phyloP scores from a whole-genome alignment of 2,888 invertebrate genomes.

The Chymomyza amoena region DNA sequence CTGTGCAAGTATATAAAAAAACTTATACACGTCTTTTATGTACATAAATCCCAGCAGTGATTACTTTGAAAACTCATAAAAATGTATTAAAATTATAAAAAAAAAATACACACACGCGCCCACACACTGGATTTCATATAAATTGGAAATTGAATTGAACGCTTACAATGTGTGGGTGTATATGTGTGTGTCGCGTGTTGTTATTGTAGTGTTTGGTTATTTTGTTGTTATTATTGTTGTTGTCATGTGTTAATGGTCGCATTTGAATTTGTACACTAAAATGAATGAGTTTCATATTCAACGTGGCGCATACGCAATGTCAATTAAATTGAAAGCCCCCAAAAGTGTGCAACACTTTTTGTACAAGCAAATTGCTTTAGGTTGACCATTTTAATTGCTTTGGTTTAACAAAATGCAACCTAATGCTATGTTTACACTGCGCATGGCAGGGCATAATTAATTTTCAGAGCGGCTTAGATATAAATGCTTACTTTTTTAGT shows the following conservation, averaged over 20 bases:
- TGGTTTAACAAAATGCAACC: not conserved
- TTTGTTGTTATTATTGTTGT: not conserved
- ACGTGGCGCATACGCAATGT: conserved; percentile 59
- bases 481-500: too few relatives aligned
- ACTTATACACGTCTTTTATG: not conserved
- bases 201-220: conserved; percentile 23
- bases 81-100: not conserved
- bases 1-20: not conserved
- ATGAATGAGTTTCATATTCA: conserved; percentile 45
- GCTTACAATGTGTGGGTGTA: not conserved
- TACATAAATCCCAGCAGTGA: conserved; percentile 6
- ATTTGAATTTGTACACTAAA: conserved; percentile 36
- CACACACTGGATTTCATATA: conserved; percentile 11
- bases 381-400: too few relatives aligned
- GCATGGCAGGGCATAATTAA: too few relatives aligned
- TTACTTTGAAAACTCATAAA: not conserved
- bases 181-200: not conserved
- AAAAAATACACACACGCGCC: not conserved
- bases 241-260: conserved; percentile 43
- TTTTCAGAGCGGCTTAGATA: too few relatives aligned
- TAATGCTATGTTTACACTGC: not conserved
- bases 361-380: not conserved
- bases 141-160: conserved; percentile 1
- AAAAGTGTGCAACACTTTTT: conserved; percentile 60
- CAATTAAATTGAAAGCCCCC: conserved; percentile 37